A percentile compares a stretch with the other conserved stretches of the same genome.
Conservation (phyloP, 2,888 invertebrate species). For the Cantharis flavilabris region DNA sequence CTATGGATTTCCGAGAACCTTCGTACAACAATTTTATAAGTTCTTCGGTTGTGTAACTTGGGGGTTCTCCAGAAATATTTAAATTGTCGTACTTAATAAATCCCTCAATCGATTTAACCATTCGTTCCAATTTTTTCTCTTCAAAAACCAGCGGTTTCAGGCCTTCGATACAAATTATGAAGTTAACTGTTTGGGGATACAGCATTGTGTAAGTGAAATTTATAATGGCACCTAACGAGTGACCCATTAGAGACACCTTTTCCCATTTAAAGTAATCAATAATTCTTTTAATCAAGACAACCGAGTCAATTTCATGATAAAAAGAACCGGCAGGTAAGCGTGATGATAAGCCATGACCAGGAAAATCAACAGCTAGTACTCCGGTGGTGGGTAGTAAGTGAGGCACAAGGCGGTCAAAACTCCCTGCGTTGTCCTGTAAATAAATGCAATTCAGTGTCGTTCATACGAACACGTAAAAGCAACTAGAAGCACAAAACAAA, state of each 20-base stretch:
- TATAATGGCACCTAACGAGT: slow-evolving; percentile 70
- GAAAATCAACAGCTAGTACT: slow-evolving; percentile 67
- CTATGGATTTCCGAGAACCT: slow-evolving; percentile 62
- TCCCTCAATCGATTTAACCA: slow-evolving; percentile 55
- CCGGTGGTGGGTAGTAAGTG: slow-evolving; percentile 57
- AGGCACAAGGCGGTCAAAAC: slow-evolving; percentile 73
- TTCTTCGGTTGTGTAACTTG: slow-evolving; percentile 64
- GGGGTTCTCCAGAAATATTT: slow-evolving; percentile 53
- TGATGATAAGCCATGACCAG: slow-evolving; percentile 74
- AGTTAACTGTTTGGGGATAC: slow-evolving; percentile 65
- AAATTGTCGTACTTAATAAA: slow-evolving; percentile 54
- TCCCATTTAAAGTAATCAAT: slow-evolving; percentile 70
- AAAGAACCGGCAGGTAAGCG: slow-evolving; percentile 65
- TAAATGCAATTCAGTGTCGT: neutral
- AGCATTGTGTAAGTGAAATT: slow-evolving; percentile 64
- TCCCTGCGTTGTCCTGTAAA: slow-evolving; percentile 71
- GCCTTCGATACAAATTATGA: slow-evolving; percentile 43
- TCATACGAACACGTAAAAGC: neutral
- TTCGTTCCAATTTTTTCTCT: slow-evolving; percentile 54
- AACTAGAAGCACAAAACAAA: neutral
- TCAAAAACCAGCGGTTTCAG: slow-evolving; percentile 33
- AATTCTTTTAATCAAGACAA: slow-evolving; percentile 59
- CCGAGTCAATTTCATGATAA: slow-evolving; percentile 56
- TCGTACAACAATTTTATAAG: slow-evolving; percentile 60
- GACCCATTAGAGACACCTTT: slow-evolving; percentile 68